Conservation (phyloP, 2,797 vertebrate genomes). For the Sparidentex hasta region DNA sequence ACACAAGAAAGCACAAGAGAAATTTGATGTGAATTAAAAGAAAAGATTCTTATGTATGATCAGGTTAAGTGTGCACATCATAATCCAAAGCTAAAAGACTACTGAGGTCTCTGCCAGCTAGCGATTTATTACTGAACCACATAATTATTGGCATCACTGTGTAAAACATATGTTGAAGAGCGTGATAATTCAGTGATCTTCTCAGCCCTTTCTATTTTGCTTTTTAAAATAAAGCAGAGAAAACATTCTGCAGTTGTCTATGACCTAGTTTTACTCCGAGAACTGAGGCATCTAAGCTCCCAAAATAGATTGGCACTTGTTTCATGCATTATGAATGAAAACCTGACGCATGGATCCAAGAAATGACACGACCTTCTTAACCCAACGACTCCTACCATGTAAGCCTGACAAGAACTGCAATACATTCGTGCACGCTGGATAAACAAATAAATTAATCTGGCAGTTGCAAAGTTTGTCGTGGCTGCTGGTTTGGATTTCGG, state of each 20-base stretch:
- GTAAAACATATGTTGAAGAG: background rate
- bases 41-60: background rate
- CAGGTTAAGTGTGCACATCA: background rate
- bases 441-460: conserved; percentile 56
- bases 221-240: conserved; percentile 23
- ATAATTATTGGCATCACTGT: background rate
- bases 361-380: conserved; percentile 62
- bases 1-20: background rate
- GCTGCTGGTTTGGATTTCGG: conserved; percentile 34
- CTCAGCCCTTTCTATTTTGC: conserved; percentile 29
- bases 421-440: conserved; percentile 17
- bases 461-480: conserved; percentile 5
- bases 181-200: conserved; percentile 29
- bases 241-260: conserved; percentile 50
- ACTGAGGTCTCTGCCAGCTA: background rate
- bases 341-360: conserved; percentile 53
- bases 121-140: conserved; percentile 3
- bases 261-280: conserved; percentile 71
- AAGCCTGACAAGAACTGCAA: conserved; percentile 44
- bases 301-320: conserved; percentile 74
- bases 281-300: conserved; percentile 58
- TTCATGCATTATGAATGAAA: conserved; percentile 77
- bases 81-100: background rate
- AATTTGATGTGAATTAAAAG: background rate
- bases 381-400: conserved; percentile 40